Conservation (phyloP, 2,888 invertebrate genomes). For the Magallana nippona region DNA sequence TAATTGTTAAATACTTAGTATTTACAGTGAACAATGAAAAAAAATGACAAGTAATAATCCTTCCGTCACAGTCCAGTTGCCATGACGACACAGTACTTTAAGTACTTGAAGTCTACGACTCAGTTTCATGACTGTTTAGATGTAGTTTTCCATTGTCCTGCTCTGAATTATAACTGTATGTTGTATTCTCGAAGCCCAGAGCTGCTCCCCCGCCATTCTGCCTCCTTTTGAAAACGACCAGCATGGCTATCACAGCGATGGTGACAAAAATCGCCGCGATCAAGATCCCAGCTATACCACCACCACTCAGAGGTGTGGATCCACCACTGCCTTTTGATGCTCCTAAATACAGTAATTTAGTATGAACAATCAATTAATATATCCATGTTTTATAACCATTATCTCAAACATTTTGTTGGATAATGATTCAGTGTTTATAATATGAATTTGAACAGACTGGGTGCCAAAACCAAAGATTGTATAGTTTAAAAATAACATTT, state of each 20-base stretch:
- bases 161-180: slow-evolving; percentile 35
- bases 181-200: slow-evolving; percentile 43
- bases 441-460: too few species aligned
- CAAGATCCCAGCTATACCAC: slow-evolving; percentile 55
- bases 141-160: slow-evolving; percentile 35
- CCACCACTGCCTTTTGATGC: slow-evolving; percentile 22
- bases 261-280: slow-evolving; percentile 50
- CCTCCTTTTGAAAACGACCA: slow-evolving; percentile 7
- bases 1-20: too few species aligned
- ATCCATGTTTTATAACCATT: too few species aligned
- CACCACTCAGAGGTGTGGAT: slow-evolving; percentile 38
- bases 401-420: too few species aligned
- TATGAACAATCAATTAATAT: too few species aligned
- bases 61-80: too few species aligned
- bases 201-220: background rate
- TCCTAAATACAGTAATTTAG: background rate
- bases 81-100: too few species aligned
- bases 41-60: too few species aligned
- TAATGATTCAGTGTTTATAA: too few species aligned
- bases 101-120: background rate
- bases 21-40: too few species aligned
- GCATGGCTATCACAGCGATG: background rate
- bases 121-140: background rate
- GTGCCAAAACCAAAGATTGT: too few species aligned
- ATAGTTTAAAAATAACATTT: too few species aligned